Base-by-base conservation (phyloP, 1,140 invertebrate genomes). In the Dermatophagoides farinae region DNA sequence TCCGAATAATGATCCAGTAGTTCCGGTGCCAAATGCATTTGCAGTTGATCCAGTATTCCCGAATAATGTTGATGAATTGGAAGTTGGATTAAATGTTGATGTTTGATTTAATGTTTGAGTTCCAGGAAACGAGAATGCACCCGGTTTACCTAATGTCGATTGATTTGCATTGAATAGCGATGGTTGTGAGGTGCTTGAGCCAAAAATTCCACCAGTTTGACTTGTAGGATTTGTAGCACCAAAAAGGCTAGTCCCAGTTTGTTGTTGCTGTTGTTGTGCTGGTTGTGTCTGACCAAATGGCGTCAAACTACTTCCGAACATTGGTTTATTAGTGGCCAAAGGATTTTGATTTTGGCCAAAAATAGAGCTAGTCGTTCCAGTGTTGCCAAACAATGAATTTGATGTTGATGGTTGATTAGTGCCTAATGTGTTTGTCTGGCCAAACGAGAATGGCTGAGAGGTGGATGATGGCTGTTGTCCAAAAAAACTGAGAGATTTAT, bases 161-260 rank as follows among this genome's bases (percentile, higher is more conserved):
- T 63, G 59, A 25, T 46, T 61, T 44, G 65, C 64, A 67, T 71
- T 71, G 65, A 75, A 73, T n/a, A 55, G 16, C 43, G 54, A 57
- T 43, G 54, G 54, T 23, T 57, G 61, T n/a, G 64, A 61, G 23
- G 39, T 31, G 16, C 72, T 72, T 23, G 66, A 67, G 64, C 68
- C 71, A 40, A 69, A 53, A 31, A 61, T 58, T 54, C 62, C 57
- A 11, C 64, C 64, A 47, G 70, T 70, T 8, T 71, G 47, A 14
- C 18, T 44, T 16, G 46, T 71, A 5, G 71, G 71, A 5, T 74
- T 70, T 60, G 75, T 76, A 55, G 68, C 64, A 41, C 75, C 74
- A 67, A 79, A 79, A 41, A 71, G 69, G 49, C 77, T 77, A 39
- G 71, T 70, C 61, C 72, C 68, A 1, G 70, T 31, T 31, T 31